phyloP scores from a whole-genome alignment of 2,113 vertebrate species.

The Thalassoma bifasciatum region DNA sequence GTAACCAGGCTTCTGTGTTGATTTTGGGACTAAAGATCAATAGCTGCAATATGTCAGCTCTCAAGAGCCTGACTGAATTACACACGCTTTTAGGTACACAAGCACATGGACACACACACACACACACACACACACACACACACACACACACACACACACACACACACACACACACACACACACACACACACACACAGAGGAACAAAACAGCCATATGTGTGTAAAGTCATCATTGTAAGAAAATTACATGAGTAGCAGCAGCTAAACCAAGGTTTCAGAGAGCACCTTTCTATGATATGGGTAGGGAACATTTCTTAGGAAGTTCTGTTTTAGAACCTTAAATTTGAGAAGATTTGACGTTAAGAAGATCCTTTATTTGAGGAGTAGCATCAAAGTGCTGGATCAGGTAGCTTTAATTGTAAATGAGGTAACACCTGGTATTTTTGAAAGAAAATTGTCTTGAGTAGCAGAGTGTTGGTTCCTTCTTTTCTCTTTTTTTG shows the following conservation, averaged over 20 bases:
- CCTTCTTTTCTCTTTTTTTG: no score
- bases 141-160: neutral
- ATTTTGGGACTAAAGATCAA: conserved; percentile 80
- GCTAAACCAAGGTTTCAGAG: neutral
- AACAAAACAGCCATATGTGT: neutral
- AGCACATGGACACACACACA: conserved; percentile 67
- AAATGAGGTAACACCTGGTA: no score
- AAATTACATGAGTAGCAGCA: neutral
- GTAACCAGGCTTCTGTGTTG: conserved; percentile 81
- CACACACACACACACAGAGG: neutral
- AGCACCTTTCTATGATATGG: neutral
- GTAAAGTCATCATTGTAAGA: neutral
- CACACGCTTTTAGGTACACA: conserved; percentile 77
- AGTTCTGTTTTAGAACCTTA: neutral
- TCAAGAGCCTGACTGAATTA: conserved; percentile 76
- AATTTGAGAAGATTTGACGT: no score
- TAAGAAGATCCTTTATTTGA: no score
- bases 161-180: neutral
- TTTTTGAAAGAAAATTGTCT: no score
- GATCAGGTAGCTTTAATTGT: no score
- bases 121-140: conserved; percentile 21
- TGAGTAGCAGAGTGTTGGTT: no score
- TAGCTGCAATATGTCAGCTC: conserved; percentile 81
- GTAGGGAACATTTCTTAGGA: neutral
- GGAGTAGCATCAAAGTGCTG: no score